phyloP scores from a whole-genome alignment of 2,113 vertebrate genomes.

The Callorhinus ursinus region DNA sequence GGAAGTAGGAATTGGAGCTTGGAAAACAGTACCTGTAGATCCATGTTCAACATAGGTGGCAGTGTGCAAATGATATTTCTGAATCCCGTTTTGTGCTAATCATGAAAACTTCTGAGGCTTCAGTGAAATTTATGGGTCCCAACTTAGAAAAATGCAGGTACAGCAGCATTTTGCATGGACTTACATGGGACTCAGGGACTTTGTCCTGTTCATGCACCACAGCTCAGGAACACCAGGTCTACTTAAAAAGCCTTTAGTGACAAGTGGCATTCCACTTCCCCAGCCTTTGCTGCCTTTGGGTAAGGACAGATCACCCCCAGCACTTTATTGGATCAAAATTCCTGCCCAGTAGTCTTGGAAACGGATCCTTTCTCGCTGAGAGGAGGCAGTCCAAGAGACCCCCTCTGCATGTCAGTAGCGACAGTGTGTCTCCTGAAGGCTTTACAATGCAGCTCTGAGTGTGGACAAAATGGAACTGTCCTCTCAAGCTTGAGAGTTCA shows the following conservation, averaged over 20 bases:
- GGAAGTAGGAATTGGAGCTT: neutral
- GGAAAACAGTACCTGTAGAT: neutral
- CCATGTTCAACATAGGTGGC: neutral
- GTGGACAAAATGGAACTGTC: neutral
- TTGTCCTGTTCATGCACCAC: neutral
- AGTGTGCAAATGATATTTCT: neutral
- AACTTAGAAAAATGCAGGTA: neutral
- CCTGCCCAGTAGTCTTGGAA: neutral
- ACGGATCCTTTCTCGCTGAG: neutral
- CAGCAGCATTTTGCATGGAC: neutral
- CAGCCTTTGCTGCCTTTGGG: neutral
- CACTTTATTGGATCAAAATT: neutral
- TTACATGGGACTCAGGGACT: neutral
- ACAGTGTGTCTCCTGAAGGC: neutral
- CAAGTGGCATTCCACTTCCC: neutral
- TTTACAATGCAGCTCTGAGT: neutral
- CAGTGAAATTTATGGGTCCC: neutral
- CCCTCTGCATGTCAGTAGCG: neutral
- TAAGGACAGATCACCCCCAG: neutral
- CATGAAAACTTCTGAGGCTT: conserved; percentile 1
- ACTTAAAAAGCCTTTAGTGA: neutral
- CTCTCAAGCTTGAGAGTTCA: neutral
- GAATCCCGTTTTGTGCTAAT: neutral
- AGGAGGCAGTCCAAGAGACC: neutral
- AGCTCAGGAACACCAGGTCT: neutral